Base-by-base conservation (phyloP, 1,140 invertebrate species). In the Nephotettix cincticeps region DNA sequence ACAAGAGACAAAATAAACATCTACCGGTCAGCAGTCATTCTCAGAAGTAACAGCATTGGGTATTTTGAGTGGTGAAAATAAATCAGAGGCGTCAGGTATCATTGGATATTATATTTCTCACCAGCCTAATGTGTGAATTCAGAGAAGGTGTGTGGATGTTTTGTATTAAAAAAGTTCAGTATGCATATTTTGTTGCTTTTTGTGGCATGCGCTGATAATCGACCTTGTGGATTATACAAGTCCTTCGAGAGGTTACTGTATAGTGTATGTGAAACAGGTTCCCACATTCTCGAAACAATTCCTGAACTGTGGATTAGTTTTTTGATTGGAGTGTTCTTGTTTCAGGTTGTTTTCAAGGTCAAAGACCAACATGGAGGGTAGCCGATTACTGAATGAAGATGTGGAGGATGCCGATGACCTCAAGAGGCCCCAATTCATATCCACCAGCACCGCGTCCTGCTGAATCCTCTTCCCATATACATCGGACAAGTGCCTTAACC, bases 321-420 rank as follows among this genome's bases (percentile, higher is more conserved):
- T 27, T 6, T 4, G 2, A 6, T 61, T 1, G 13, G 47, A 54
- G 13, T 6, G 13, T n/a, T 43, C 9, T 54, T 61, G 21, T 4
- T 28, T 6, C 56, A 61, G 56, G 56, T 61, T 61, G 6, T 61
- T 61, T 23, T 27, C 56, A 9, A 25, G 25, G 25, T 61, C 56
- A 14, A 61, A 61, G 56, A 61, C 56, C 13, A 28, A 61, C n/a
- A 14, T 61, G 1, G 56, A 61, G 56, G 56, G 56, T 28, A 61
- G 56, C n/a, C 56, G 25, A 6, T 23, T 61, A 13, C 56, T 61
- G 21, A 51, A 23, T 51, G 56, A 61, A 6, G 56, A 61, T 3
- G 14, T 27, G 56, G 56, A 61, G 11, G 47, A 54, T 29, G 56
- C n/a, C 6, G 56, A 27, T 25, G 56, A 61, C n/a, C 13, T 61